These are phyloP conservation scores for Linurgus olivaceus DNA, from an alignment of 2,797 vertebrate species.

Conservation along the genomic window DNA sequence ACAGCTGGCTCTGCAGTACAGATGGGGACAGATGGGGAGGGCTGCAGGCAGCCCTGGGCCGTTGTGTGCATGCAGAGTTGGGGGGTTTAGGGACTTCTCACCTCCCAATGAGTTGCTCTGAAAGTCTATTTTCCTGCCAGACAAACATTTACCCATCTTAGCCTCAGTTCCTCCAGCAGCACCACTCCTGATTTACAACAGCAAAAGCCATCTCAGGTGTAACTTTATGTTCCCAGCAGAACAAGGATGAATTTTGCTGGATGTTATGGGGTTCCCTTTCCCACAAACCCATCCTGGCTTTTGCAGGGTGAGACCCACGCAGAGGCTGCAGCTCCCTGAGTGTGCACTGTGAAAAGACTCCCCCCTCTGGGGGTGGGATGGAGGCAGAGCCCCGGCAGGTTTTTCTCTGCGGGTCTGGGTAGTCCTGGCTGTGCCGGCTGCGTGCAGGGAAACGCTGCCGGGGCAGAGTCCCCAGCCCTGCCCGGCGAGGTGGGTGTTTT, in stretches of 20 bases:
- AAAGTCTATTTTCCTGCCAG: background rate
- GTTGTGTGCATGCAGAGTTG: rapidly evolving
- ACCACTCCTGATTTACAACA: background rate
- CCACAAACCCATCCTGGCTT: rapidly evolving
- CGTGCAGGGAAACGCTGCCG: background rate
- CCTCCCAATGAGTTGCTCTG: rapidly evolving
- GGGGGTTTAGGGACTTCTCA: background rate
- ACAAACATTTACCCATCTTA: rapidly evolving
- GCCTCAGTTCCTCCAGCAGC: background rate
- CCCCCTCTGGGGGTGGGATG: rapidly evolving
- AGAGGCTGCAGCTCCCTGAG: rapidly evolving
- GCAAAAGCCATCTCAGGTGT: rapidly evolving
- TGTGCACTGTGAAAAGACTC: rapidly evolving
- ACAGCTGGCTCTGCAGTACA: background rate
- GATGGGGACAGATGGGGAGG: too few relatives aligned
- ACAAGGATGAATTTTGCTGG: background rate
- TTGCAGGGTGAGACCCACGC: background rate
- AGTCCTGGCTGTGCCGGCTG: rapidly evolving
- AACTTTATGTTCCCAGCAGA: background rate
- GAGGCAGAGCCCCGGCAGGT: background rate
- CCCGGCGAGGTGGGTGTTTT: slow-evolving; percentile 2
- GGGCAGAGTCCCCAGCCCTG: background rate
- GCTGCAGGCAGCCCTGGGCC: background rate
- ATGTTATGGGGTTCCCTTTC: rapidly evolving
- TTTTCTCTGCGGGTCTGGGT: rapidly evolving